Evolutionary conservation across 2,797 vertebrate genomes (phyloP).

Genomic region (Mastacembelus armatus): DNA sequence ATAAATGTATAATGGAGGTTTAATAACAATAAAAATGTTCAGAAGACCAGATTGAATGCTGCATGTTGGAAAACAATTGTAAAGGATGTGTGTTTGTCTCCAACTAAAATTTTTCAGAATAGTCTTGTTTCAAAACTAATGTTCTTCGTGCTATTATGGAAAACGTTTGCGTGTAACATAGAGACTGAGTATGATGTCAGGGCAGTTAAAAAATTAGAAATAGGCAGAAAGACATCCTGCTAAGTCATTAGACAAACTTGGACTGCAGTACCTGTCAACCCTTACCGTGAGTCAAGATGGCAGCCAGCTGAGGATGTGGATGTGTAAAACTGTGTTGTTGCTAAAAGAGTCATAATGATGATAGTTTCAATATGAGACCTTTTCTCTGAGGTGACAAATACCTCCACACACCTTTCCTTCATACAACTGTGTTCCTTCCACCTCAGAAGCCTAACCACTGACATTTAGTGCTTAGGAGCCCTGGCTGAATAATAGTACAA

Average conservation of each 20-base stretch:
- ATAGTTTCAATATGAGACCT: conserved; percentile 75
- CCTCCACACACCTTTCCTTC: conserved; percentile 49
- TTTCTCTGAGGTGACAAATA: conserved; percentile 73
- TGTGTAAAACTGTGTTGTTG: conserved; percentile 39
- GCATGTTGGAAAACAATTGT: not conserved
- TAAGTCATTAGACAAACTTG: conserved; percentile 28
- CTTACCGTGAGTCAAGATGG: conserved; percentile 36
- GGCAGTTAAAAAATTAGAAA: too few species aligned
- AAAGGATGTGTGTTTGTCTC: conserved; percentile 4
- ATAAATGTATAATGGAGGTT: not conserved
- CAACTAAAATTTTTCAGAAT: not conserved
- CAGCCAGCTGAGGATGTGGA: conserved; percentile 49
- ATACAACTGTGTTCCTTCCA: conserved; percentile 44
- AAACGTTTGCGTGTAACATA: not conserved
- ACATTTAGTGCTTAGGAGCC: conserved; percentile 74
- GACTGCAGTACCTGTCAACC: conserved; percentile 37
- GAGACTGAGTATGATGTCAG: not conserved
- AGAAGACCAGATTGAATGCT: not conserved
- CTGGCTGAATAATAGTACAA: conserved; percentile 60
- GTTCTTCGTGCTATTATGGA: not conserved
- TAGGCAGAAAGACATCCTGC: not conserved
- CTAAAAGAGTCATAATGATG: conserved; percentile 66
- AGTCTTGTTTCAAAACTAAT: not conserved
- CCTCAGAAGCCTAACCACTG: conserved; percentile 50
- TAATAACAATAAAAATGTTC: not conserved